phyloP scores from a whole-genome alignment of 1,140 invertebrate genomes.

The Tribolium madens region DNA sequence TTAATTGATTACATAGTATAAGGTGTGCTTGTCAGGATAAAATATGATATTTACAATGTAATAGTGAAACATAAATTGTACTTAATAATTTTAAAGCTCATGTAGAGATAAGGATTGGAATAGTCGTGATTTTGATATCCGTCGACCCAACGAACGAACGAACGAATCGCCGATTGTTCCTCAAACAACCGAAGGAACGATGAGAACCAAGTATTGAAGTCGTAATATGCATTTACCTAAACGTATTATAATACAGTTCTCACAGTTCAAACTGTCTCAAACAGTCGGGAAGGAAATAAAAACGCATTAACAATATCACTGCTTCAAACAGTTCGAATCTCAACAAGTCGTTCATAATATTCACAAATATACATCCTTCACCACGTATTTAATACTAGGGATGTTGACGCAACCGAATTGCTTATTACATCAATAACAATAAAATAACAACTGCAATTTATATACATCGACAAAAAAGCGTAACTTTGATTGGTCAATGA shows the following conservation, averaged over 20 bases:
- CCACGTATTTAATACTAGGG: conserved; percentile 64
- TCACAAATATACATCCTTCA: conserved; percentile 65
- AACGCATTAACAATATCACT: conserved; percentile 48
- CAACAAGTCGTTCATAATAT: conserved; percentile 62
- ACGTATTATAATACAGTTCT: conserved; percentile 57
- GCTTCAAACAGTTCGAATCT: conserved; percentile 57
- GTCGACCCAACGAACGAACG: not conserved
- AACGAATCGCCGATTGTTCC: not conserved
- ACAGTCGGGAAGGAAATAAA: conserved; percentile 50
- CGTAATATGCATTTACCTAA: conserved; percentile 52
- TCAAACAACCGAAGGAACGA: conserved; percentile 20
- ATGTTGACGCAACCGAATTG: conserved; percentile 60
- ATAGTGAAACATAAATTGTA: conserved; percentile 65
- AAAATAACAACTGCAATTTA: conserved; percentile 65
- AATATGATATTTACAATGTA: conserved; percentile 67
- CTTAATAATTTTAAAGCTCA: conserved; percentile 64
- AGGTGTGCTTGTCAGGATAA: conserved; percentile 65
- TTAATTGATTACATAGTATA: conserved; percentile 67
- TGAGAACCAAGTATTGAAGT: conserved; percentile 24
- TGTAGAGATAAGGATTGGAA: conserved; percentile 52
- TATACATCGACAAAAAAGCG: conserved; percentile 66
- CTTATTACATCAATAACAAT: conserved; percentile 63
- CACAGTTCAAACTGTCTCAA: conserved; percentile 53
- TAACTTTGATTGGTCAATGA: conserved; percentile 66
- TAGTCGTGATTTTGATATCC: conserved; percentile 29